phyloP scores from a whole-genome alignment of 1,140 invertebrate species.

The Saccostrea glomerata region DNA sequence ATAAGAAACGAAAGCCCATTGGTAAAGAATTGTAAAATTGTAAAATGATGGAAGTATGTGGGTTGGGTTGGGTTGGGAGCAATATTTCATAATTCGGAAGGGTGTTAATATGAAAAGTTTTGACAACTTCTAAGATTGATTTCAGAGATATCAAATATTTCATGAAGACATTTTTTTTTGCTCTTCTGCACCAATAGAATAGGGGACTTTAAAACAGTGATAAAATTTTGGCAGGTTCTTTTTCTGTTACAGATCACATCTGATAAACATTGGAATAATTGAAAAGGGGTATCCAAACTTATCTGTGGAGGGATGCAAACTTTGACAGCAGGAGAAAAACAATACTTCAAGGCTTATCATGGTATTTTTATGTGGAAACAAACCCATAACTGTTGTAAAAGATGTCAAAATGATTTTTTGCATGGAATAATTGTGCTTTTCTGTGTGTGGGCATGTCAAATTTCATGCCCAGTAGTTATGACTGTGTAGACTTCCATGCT shows the following conservation, averaged over 20 bases:
- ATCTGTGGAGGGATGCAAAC: slow-evolving; percentile 18
- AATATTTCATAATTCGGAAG: not conserved
- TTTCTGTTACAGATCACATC: slow-evolving; percentile 23
- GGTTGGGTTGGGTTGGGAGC: too few relatives aligned
- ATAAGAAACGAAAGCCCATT: not conserved
- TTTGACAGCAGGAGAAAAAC: slow-evolving; percentile 29
- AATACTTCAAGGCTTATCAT: slow-evolving; percentile 36
- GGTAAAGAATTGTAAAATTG: not conserved
- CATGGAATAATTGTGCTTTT: slow-evolving; percentile 3
- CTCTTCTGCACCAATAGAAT: slow-evolving; percentile 21
- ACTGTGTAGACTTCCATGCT: slow-evolving; percentile 5
- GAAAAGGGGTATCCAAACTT: slow-evolving; percentile 36
- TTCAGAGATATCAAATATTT: slow-evolving; percentile 19
- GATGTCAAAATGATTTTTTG: slow-evolving; percentile 25
- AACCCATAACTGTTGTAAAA: slow-evolving; percentile 14
- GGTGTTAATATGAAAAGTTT: slow-evolving; percentile 16
- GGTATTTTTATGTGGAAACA: slow-evolving; percentile 25
- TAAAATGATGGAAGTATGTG: too few relatives aligned
- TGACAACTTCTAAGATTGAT: slow-evolving; percentile 25
- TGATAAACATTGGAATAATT: slow-evolving; percentile 23
- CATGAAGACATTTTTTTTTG: slow-evolving; percentile 16
- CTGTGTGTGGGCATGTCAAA: slow-evolving; percentile 34
- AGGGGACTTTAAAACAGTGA: slow-evolving; percentile 20
- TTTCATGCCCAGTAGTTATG: slow-evolving; percentile 24
- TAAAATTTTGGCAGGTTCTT: slow-evolving; percentile 25